phyloP scores from a whole-genome alignment of 2,888 invertebrate species.

The Amphipyra tragopoginis region DNA sequence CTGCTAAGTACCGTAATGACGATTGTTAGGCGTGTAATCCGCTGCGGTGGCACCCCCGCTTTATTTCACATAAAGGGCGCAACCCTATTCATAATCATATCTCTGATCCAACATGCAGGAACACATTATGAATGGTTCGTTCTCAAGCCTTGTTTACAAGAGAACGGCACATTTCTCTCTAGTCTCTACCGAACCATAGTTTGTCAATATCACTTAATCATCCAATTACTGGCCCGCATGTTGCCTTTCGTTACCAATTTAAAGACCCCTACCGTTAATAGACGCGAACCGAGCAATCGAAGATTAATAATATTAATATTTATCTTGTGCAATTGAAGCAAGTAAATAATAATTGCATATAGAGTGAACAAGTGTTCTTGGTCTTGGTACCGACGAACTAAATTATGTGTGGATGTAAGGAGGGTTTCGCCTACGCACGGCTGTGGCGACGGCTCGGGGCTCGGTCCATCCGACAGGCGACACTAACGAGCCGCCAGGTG shows the following conservation, averaged over 20 bases:
- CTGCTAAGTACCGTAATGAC: slow-evolving; percentile 80
- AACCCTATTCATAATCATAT: slow-evolving; percentile 74
- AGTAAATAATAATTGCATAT: slow-evolving; percentile 24
- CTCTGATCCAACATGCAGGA: slow-evolving; percentile 59
- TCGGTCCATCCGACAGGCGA: slow-evolving; percentile 74
- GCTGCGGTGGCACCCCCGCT: slow-evolving; percentile 74
- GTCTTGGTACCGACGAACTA: slow-evolving; percentile 21
- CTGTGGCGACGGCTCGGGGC: slow-evolving; percentile 45
- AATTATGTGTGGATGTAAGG: slow-evolving; percentile 45
- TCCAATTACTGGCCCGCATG: slow-evolving; percentile 84
- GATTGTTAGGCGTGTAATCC: slow-evolving; percentile 83
- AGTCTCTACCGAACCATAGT: slow-evolving; percentile 63
- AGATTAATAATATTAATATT: slow-evolving; percentile 36
- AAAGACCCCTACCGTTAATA: slow-evolving; percentile 64
- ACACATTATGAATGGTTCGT: slow-evolving; percentile 54
- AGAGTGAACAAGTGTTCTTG: slow-evolving; percentile 27
- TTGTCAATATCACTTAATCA: slow-evolving; percentile 79
- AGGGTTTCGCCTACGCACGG: slow-evolving; percentile 44
- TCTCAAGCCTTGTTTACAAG: slow-evolving; percentile 60
- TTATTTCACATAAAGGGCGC: slow-evolving; percentile 67
- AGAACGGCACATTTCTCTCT: slow-evolving; percentile 64
- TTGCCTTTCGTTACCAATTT: slow-evolving; percentile 77
- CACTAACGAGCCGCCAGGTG: slow-evolving; percentile 89
- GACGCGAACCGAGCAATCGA: slow-evolving; percentile 33
- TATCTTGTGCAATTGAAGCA: slow-evolving; percentile 29